Percentiles rank a stretch among this genome's conserved stretches.
Evolutionary conservation across 1,140 invertebrate genomes (phyloP).

Genomic region (Atopsyche davidsoni): DNA sequence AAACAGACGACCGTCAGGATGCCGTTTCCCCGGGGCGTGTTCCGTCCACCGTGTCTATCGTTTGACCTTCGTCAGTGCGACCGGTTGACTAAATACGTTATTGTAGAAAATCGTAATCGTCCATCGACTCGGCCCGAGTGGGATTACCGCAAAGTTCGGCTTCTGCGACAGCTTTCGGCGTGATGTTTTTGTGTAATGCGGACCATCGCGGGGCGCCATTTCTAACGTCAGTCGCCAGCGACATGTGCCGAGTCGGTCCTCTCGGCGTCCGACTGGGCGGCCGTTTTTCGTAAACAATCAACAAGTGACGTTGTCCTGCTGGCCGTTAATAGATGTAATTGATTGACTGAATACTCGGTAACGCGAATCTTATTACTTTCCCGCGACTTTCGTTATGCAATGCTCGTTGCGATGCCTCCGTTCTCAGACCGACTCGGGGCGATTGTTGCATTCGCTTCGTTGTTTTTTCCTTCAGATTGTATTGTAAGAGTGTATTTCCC

Average conservation of each 20-base stretch:
- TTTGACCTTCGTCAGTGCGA: slow-evolving; percentile 18
- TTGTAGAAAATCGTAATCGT: too few relatives aligned
- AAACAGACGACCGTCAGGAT: slow-evolving; percentile 9
- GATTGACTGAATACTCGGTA: too few relatives aligned
- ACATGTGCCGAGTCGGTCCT: slow-evolving; percentile 17
- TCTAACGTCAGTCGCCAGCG: slow-evolving; percentile 15
- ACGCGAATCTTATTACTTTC: slow-evolving; percentile 5
- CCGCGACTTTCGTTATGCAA: slow-evolving; percentile 13
- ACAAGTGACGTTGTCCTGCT: slow-evolving; percentile 13
- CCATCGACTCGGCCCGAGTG: too few relatives aligned
- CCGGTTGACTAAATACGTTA: too few relatives aligned
- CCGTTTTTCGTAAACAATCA: slow-evolving; percentile 24
- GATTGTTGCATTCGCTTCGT: slow-evolving; percentile 15
- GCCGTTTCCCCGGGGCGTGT: slow-evolving; percentile 27
- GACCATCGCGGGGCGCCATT: slow-evolving; percentile 19
- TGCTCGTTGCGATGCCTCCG: neutral
- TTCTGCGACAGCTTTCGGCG: neutral
- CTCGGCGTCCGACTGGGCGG: slow-evolving; percentile 9
- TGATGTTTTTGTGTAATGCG: neutral
- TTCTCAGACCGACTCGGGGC: slow-evolving; percentile 5
- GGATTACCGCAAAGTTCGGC: neutral
- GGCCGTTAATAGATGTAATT: neutral
- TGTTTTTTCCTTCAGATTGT: slow-evolving; percentile 19
- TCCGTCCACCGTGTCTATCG: slow-evolving; percentile 16
- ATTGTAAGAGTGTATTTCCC: too few relatives aligned